Evolutionary conservation across 2,113 vertebrate genomes (phyloP).

Genomic region (Phodopus roborovskii): DNA sequence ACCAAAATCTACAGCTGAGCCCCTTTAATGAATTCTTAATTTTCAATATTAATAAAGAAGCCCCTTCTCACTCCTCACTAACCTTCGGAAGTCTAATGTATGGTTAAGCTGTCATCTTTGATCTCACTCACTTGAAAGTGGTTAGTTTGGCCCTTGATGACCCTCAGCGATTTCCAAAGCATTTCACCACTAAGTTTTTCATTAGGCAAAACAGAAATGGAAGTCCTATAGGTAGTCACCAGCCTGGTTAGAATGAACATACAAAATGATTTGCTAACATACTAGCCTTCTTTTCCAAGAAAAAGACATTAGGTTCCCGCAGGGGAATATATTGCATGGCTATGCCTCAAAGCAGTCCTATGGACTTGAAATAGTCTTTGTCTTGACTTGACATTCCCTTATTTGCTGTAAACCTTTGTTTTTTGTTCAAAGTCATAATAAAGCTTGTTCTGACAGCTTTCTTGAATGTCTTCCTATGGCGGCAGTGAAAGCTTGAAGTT

Average conservation of each 20-base stretch:
- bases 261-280: neutral
- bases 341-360: neutral
- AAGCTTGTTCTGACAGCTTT: neutral
- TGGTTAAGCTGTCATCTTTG: neutral
- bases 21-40: neutral
- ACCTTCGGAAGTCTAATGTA: neutral
- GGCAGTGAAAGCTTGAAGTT: neutral
- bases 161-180: neutral
- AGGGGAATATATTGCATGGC: no score
- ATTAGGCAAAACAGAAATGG: slow-evolving; percentile 4
- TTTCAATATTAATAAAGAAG: neutral
- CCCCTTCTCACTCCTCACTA: neutral
- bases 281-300: neutral
- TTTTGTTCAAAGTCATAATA: slow-evolving; percentile 1
- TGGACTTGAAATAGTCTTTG: neutral
- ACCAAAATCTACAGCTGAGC: neutral
- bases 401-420: neutral
- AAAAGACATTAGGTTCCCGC: neutral
- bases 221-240: neutral
- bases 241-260: neutral
- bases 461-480: neutral
- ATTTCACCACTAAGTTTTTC: neutral
- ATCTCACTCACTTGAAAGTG: neutral
- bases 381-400: neutral
- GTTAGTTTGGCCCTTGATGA: neutral